Percentiles rank a stretch among this genome's conserved stretches.
Evolutionary conservation across 2,113 vertebrate species (phyloP).

Genomic region (Silurus glanis): DNA sequence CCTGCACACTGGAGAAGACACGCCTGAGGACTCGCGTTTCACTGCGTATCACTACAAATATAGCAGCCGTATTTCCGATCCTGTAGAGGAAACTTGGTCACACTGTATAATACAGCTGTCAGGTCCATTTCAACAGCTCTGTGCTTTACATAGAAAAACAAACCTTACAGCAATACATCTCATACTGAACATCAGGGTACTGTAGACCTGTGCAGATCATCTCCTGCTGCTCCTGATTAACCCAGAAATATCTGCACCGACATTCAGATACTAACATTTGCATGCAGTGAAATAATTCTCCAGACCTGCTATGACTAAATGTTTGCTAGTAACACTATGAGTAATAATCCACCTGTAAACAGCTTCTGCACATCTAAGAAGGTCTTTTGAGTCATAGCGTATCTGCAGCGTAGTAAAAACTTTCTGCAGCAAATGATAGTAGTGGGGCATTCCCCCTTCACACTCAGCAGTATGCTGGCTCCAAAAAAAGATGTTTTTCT

Average conservation of each 20-base stretch:
- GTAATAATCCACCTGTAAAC: constrained; percentile 40
- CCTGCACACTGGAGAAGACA: not conserved
- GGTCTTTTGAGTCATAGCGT: constrained; percentile 30
- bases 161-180: not conserved
- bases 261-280: not conserved
- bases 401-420: not conserved
- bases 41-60: not conserved
- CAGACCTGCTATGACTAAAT: constrained; percentile 3
- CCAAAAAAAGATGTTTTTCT: not conserved
- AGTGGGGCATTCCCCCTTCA: constrained; percentile 1
- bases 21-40: not conserved
- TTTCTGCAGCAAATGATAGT: not conserved
- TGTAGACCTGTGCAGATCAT: not conserved
- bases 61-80: not conserved
- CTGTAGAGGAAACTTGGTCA: not conserved
- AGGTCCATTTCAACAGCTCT: not conserved
- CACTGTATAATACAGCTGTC: not conserved
- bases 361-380: constrained; percentile 25
- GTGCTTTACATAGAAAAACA: not conserved
- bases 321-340: constrained; percentile 27
- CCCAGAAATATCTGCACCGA: not conserved
- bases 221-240: not conserved
- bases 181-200: not conserved
- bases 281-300: constrained; percentile 32
- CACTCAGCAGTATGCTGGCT: not conserved